Evolutionary conservation across 1,140 invertebrate genomes (phyloP), one percentile per base, ranked within the genome.

Genomic region (Diprion similis): DNA sequence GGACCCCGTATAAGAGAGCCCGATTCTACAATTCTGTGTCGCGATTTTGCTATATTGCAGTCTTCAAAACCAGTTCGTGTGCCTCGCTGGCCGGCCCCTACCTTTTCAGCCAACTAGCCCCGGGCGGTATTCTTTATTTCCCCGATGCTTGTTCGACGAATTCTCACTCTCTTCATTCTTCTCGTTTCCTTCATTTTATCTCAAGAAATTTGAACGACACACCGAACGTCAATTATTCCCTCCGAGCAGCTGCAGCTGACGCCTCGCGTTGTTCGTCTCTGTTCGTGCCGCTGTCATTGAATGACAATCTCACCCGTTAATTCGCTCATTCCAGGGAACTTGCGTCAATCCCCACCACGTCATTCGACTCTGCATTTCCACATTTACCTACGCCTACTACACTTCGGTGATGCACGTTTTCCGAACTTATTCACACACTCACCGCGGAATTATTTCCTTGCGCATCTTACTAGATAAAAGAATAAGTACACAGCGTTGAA

Each of bases 11-110:
- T 37, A 37, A 37, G 24, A 37, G 24, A 67, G 13, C 13, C 70
- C 18, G 73, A 19, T 71, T 59, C 46, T 17, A 48, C 46, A 74
- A 71, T 17, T 66, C 24, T 72, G 18, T 18, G 67, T 67, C 67
- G 71, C 59, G 68, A 75, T 73, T 48, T 46, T 48, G 59, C 71
- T 68, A n/a, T 66, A 19, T 78, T 66, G 51, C 51, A 59, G 51
- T 46, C 46, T 69, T 71, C 66, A 24, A 18, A 18, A 68, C 18
- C 47, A 24, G 24, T 66, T 71, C 51, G 68, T 37, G 17, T 47
- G 24, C 18, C n/a, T 19, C 73, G 71, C 51, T 46, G 17, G 65
- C 6, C 71, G 70, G 65, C 71, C n/a, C 51, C 37, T 68, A 59
- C 67, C 64, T 71, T 70, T 64, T 66, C 17, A 48, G 51, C 18